Percentiles rank a stretch among this genome's conserved stretches.
Evolutionary conservation across 2,113 vertebrate genomes (phyloP).

Genomic region (Semicossyphus pulcher): DNA sequence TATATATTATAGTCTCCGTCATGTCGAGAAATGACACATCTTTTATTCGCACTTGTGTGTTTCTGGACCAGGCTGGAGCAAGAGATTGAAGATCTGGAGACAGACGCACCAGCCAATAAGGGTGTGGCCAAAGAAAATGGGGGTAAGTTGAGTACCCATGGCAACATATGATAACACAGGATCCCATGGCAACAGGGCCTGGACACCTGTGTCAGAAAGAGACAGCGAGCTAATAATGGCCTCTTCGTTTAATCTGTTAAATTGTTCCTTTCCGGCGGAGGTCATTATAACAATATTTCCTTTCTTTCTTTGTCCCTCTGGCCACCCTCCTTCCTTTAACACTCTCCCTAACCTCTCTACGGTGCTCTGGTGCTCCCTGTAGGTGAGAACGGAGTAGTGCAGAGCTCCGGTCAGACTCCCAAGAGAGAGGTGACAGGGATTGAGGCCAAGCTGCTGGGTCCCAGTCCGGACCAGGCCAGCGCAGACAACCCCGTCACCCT

Average conservation of each 20-base stretch:
- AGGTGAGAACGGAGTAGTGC: constrained; percentile 89
- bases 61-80: constrained; percentile 87
- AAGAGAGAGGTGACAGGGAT: constrained; percentile 89
- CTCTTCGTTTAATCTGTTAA: constrained; percentile 45
- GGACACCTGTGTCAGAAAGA: constrained; percentile 28
- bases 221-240: constrained; percentile 40
- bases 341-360: not conserved
- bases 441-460: constrained; percentile 85
- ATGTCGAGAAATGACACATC: too few relatives aligned
- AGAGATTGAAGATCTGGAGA: constrained; percentile 92
- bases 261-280: constrained; percentile 34
- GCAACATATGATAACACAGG: constrained; percentile 72
- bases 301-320: constrained; percentile 46
- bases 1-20: not conserved
- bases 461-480: constrained; percentile 85
- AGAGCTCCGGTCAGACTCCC: constrained; percentile 80
- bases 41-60: constrained; percentile 1
- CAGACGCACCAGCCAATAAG: constrained; percentile 69
- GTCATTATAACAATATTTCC: constrained; percentile 66
- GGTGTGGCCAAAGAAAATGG: constrained; percentile 79
- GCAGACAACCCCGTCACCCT: constrained; percentile 95
- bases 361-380: constrained; percentile 60
- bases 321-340: constrained; percentile 2
- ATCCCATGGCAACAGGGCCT: constrained; percentile 61
- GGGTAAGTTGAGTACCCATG: constrained; percentile 74